Percentiles rank a stretch among this genome's conserved stretches.
Evolutionary conservation across 2,113 vertebrate species (phyloP).

Genomic region (Chionis minor): DNA sequence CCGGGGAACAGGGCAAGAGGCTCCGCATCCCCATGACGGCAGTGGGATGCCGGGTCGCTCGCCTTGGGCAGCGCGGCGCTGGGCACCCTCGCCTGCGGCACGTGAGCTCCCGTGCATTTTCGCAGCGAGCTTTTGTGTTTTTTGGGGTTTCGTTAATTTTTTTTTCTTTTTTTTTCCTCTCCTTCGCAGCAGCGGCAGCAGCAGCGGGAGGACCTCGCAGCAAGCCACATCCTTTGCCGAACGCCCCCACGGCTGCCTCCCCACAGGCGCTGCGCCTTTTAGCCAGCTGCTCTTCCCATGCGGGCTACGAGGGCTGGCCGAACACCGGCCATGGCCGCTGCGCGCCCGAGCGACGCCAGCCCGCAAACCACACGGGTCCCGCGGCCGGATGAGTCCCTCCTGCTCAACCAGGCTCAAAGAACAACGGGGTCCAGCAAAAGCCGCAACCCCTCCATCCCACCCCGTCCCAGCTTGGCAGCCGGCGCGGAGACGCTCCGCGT

Average conservation of each 20-base stretch:
- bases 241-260: rapidly evolving
- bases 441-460: too few relatives aligned
- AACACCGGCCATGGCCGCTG: rapidly evolving
- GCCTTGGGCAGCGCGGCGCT: not conserved
- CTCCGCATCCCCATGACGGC: rapidly evolving
- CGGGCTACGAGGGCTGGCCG: rapidly evolving
- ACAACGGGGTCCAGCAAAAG: not conserved
- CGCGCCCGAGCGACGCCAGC: rapidly evolving
- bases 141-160: not conserved
- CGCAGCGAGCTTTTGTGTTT: not conserved
- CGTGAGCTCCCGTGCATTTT: rapidly evolving
- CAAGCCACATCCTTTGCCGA: not conserved
- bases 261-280: not conserved
- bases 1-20: not conserved
- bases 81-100: not conserved
- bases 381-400: rapidly evolving
- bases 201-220: not conserved
- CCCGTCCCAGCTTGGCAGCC: not conserved
- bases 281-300: too few relatives aligned
- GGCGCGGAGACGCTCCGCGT: rapidly evolving
- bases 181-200: not conserved
- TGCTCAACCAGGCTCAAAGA: not conserved
- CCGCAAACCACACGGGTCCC: rapidly evolving
- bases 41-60: not conserved
- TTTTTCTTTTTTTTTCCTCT: too few relatives aligned